Conservation (phyloP, 2,888 invertebrate species). For the Drosophila merina region DNA sequence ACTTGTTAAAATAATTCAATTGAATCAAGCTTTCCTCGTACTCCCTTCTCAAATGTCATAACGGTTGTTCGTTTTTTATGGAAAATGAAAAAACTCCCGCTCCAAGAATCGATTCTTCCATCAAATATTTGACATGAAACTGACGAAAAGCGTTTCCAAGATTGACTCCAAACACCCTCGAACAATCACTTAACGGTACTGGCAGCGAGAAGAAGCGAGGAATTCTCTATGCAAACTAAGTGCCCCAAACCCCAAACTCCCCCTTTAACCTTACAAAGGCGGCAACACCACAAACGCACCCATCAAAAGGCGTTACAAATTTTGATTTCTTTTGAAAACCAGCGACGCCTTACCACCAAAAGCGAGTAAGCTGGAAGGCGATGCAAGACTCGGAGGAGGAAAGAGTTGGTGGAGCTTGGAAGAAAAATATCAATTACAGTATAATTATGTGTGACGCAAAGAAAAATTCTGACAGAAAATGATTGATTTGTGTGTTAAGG, state of each 20-base stretch:
- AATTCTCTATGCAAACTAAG: slow-evolving; percentile 73
- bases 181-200: slow-evolving; percentile 52
- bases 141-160: slow-evolving; percentile 35
- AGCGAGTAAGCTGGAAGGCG: slow-evolving; percentile 23
- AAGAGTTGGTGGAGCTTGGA: slow-evolving; percentile 21
- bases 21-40: neutral
- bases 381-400: neutral
- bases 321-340: slow-evolving; percentile 78
- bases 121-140: slow-evolving; percentile 45
- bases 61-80: slow-evolving; percentile 28
- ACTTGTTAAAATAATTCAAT: slow-evolving; percentile 1
- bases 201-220: slow-evolving; percentile 29
- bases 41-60: slow-evolving; percentile 31
- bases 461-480: slow-evolving; percentile 63
- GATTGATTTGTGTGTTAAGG: slow-evolving; percentile 72
- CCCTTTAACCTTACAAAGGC: slow-evolving; percentile 39
- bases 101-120: slow-evolving; percentile 36
- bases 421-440: slow-evolving; percentile 78
- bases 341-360: slow-evolving; percentile 58
- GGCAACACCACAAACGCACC: slow-evolving; percentile 56
- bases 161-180: slow-evolving; percentile 34
- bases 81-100: slow-evolving; percentile 2
- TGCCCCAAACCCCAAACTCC: slow-evolving; percentile 27
- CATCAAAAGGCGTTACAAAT: slow-evolving; percentile 77
- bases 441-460: slow-evolving; percentile 77